Evolutionary conservation across 35 echinoderm and acorn worm species (phyloP), one percentile per base, ranked within the genome.

Genomic region (Heliocidaris erythrogramma): DNA sequence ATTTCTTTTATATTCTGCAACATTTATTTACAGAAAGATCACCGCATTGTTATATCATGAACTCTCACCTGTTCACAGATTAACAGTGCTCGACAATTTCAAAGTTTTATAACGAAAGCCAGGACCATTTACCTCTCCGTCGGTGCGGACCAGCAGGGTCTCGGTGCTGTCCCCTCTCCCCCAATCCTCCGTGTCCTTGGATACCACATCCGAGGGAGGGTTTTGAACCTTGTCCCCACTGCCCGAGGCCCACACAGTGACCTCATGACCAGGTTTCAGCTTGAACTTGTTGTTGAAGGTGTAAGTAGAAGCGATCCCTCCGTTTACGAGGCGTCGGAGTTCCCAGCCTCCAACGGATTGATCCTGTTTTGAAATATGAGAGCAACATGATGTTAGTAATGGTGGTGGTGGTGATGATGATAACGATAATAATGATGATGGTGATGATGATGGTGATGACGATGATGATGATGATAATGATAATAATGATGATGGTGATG

Each of bases 261-360:
- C 98, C 48, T 96, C 96, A 12, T 95, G 93, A 14, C 95, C 94
- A 47, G 93, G 93, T 85, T 99, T 99, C 86, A 99, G 69, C 21
- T 96, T 94, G 56, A 94, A 99, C 94, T 95, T 96, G 86, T 90
- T 50, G 21, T 94, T 85, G 94, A 99, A 99, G 69, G 97, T 99
- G 95, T 97, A 99, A 16, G 93, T 95, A 4, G 56, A 48, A 24
- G 61, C 95, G 2, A 96, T 94, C 30, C 89, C 96, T 32, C 85
- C 94, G 48, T 98, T 95, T 0, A 97, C 95, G n/a, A 90, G 59
- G 21, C 97, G 94, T 48, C 97, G 96, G 32, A 99, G 94, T 2
- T 95, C 18, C 98, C 98, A 99, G 21, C 98, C 98, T 84, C 98
- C 98, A 27, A 99, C 27, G n/a, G 98, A 47, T 95, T 99, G 97